Percentiles rank a stretch among this genome's conserved stretches.
Evolutionary conservation across 1,140 invertebrate genomes (phyloP).

Genomic region (Phenacoccus solenopsis): DNA sequence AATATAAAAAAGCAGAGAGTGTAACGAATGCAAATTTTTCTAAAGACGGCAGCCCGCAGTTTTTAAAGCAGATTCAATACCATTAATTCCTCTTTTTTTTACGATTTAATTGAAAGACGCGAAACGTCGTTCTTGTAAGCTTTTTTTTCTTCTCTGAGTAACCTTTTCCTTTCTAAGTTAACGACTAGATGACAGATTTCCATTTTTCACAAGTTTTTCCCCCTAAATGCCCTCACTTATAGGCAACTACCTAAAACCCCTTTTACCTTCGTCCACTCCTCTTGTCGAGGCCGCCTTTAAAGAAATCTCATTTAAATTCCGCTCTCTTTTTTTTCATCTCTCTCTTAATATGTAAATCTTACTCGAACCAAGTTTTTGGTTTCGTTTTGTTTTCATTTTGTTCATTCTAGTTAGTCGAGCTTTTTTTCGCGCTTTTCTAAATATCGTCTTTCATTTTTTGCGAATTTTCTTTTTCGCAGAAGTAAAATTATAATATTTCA

Average conservation of each 20-base stretch:
- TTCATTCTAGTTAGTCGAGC: neutral
- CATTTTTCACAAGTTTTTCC: slow-evolving; percentile 16
- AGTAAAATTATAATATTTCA: slow-evolving; percentile 2
- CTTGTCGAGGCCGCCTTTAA: slow-evolving; percentile 4
- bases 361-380: slow-evolving; percentile 14
- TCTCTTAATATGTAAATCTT: slow-evolving; percentile 17
- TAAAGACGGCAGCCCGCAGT: neutral
- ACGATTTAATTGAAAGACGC: slow-evolving; percentile 17
- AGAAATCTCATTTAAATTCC: slow-evolving; percentile 17
- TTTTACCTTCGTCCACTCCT: neutral
- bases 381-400: slow-evolving; percentile 18
- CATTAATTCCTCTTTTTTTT: slow-evolving; percentile 14
- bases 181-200: slow-evolving; percentile 17
- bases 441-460: neutral
- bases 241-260: slow-evolving; percentile 15
- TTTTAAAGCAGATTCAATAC: slow-evolving; percentile 14
- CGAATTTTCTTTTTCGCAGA: neutral
- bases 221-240: slow-evolving; percentile 11
- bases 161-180: slow-evolving; percentile 16
- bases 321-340: neutral
- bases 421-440: neutral
- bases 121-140: slow-evolving; percentile 17
- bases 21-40: slow-evolving; percentile 10
- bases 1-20: neutral
- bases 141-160: slow-evolving; percentile 1